Evolutionary conservation across 1,140 invertebrate species (phyloP).

Genomic region (Sycobia sp.): DNA sequence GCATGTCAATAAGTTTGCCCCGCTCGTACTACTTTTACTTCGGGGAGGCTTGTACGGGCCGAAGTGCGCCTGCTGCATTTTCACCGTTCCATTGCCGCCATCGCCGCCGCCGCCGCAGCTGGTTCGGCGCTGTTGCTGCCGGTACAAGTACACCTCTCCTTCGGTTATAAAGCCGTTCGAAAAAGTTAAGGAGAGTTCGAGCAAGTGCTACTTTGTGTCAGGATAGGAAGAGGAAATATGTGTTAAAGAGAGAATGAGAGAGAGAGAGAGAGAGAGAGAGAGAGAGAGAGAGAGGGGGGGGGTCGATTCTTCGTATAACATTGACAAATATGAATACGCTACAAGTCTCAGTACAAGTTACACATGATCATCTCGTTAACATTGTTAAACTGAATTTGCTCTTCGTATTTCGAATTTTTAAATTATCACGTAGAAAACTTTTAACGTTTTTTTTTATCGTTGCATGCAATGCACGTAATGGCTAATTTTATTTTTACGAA

Average conservation of each 20-base stretch:
- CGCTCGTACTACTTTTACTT: slow-evolving; percentile 16
- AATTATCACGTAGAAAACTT: not conserved
- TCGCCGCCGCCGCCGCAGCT: too few relatives aligned
- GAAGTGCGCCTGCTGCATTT: slow-evolving; percentile 10
- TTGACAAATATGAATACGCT: slow-evolving; percentile 13
- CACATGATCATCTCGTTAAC: slow-evolving; percentile 8
- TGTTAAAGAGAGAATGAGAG: too few relatives aligned
- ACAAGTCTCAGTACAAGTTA: not conserved
- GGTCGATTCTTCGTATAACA: slow-evolving; percentile 4
- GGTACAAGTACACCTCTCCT: too few relatives aligned
- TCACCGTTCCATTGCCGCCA: too few relatives aligned
- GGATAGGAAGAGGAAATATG: too few relatives aligned
- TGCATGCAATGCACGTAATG: too few relatives aligned
- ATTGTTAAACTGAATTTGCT: not conserved
- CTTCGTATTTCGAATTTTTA: not conserved
- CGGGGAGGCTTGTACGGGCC: not conserved
- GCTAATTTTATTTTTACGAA: not conserved
- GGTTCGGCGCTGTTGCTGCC: too few relatives aligned
- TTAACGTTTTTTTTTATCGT: not conserved
- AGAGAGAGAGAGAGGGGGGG: too few relatives aligned
- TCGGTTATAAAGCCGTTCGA: too few relatives aligned
- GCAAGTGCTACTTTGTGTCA: too few relatives aligned
- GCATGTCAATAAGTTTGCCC: slow-evolving; percentile 13
- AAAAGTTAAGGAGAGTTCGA: too few relatives aligned
- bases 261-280: too few relatives aligned